These are phyloP conservation scores for Anarrhichthys ocellatus DNA, from an alignment of 2,113 vertebrate genomes.

Conservation along the genomic window DNA sequence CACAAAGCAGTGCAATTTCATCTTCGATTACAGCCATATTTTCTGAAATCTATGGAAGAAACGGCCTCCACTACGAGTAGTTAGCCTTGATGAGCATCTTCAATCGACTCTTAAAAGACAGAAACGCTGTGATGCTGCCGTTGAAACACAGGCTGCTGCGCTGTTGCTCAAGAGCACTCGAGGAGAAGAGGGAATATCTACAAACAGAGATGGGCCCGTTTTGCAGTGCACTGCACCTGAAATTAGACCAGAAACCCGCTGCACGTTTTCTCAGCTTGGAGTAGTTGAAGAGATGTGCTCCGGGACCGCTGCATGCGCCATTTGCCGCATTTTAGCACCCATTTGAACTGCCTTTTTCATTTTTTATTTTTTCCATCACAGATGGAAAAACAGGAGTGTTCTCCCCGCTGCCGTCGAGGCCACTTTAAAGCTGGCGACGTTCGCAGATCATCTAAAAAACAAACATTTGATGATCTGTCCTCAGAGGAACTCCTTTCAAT, in stretches of 20 bases:
- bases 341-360: conserved; percentile 52
- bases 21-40: conserved; percentile 24
- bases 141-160: conserved; percentile 16
- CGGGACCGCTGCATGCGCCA: conserved; percentile 31
- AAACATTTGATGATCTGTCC: conserved; percentile 67
- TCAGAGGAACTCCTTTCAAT: conserved; percentile 71
- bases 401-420: conserved; percentile 55
- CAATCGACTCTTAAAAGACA: conserved; percentile 40
- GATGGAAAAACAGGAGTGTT: conserved; percentile 58
- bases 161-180: conserved; percentile 46
- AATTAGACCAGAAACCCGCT: conserved; percentile 61
- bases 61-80: conserved; percentile 32
- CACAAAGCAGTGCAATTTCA: conserved; percentile 44
- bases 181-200: conserved; percentile 36
- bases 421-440: conserved; percentile 61
- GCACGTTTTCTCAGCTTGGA: conserved; percentile 58
- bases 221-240: conserved; percentile 57
- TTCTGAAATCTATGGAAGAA: conserved; percentile 3
- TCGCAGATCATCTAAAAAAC: conserved; percentile 51
- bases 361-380: conserved; percentile 48
- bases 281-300: conserved; percentile 42
- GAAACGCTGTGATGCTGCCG: conserved; percentile 17
- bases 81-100: conserved; percentile 55
- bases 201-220: conserved; percentile 49
- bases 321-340: conserved; percentile 63